Conservation (phyloP, 2,888 invertebrate species). For the Rhingia campestris region DNA sequence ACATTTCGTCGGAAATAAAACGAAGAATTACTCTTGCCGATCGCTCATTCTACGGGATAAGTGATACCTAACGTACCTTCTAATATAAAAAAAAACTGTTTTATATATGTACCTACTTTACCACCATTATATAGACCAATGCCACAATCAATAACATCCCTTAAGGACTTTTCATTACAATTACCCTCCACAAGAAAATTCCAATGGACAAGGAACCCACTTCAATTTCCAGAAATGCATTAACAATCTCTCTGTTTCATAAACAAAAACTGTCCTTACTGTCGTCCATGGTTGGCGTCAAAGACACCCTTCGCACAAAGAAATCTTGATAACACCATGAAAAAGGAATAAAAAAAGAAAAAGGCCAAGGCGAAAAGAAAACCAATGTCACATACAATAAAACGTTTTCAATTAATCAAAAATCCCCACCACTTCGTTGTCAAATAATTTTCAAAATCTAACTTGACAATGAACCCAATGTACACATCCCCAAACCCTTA, state of each 20-base stretch:
- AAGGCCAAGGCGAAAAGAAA: constrained; percentile 32
- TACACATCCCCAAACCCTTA: not conserved
- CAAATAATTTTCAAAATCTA: constrained; percentile 64
- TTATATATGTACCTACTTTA: no score
- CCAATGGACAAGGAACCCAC: constrained; percentile 4
- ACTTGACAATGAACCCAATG: constrained; percentile 51
- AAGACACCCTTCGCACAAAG: constrained; percentile 3
- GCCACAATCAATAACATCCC: not conserved
- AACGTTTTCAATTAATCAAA: constrained; percentile 72
- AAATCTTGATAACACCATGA: constrained; percentile 12
- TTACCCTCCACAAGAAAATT: not conserved
- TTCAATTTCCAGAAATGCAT: constrained; percentile 30
- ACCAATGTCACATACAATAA: constrained; percentile 64
- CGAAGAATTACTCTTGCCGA: no score
- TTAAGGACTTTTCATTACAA: not conserved
- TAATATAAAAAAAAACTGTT: no score
- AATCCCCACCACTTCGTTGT: constrained; percentile 52
- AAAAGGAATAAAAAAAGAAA: constrained; percentile 3
- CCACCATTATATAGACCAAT: not conserved
- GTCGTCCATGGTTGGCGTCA: constrained; percentile 36
- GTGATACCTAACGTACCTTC: no score
- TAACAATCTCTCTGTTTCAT: constrained; percentile 7
- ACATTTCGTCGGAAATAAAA: no score
- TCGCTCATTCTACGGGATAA: no score
- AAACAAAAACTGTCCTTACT: constrained; percentile 13